Base-by-base conservation (phyloP, 2,888 invertebrate species). In the Dendrolimus pini region DNA sequence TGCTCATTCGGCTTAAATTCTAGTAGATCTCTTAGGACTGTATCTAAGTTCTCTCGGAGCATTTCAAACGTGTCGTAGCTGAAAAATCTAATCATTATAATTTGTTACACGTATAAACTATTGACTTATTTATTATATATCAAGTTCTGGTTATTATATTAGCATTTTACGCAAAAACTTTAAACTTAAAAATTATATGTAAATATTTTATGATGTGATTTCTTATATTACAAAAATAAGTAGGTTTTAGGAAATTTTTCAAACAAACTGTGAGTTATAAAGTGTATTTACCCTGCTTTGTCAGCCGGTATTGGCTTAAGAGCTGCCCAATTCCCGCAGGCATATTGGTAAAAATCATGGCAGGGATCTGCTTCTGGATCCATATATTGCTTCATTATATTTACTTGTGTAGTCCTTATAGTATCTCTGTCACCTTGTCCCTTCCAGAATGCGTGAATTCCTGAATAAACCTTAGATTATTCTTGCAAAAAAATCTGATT, bases 21-120 rank as follows among this genome's bases (percentile, higher is more conserved):
- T 41, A 96, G 81, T 12, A 96, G 82, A 65, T 94, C 93, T 72
- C 91, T 93, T 54, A 96, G 80, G 1, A 95, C 93, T 0, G 91
- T 75, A 74, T 96, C 95, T 55, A 96, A 83, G 68, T 95, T 96
- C 85, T 97, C 96, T 67, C 96, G 92, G 7, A 98, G 87, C 92
- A 96, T 96, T 87, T 97, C 97, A 78, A 98, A 98, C 0, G 96
- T 97, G 69, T 97, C 97, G 80, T 96, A 97, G 7, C 91, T 91
- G 72, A 59, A 84, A 83, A 10, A 30, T 30, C 30, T 30, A 30
- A 30, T 58, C 58, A 65, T 64, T 9, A 10, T 54, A 53, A 41
- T 30, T 6, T 47, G 14, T 59, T 53, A 54, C 30, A 6, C 58
- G 13, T n/a, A 3, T 9, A 2, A 57, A 9, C 10, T 41, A 13